Evolutionary conservation across 2,797 vertebrate genomes (phyloP), one percentile per base, ranked within the genome.

Genomic region (Hippoglossus hippoglossus): DNA sequence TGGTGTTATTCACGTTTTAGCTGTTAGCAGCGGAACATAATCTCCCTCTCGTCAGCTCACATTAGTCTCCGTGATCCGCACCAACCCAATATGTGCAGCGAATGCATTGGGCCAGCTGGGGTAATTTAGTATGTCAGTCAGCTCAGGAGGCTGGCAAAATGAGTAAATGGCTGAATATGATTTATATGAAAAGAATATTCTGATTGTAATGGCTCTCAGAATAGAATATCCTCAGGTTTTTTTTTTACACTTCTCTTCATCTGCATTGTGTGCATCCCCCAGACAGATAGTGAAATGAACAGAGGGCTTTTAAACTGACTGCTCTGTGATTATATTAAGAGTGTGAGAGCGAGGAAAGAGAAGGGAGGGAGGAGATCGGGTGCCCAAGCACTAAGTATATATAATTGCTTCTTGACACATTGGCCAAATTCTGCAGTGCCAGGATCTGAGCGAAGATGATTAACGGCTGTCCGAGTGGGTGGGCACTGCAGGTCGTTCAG

Each of bases 361-460:
- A 75, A 63, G 74, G 82, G 83, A 75, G 85, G 88, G 88, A 90
- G 89, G 84, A 84, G 91, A 91, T 91, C 63, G 85, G 86, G 84
- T 92, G 85, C 89, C 84, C 79, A 71, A 89, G 89, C 87, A 91
- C 89, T 94, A 95, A 95, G 93, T 95, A 93, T 93, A 94, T 94
- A 94, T 95, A 95, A 95, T 95, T 95, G 94, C 94, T 94, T 93
- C 94, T 94, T 94, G 92, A 94, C 94, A 95, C 93, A 92, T 96
- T 94, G 94, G 89, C 93, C 93, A 93, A 94, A 94, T 95, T 96
- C 94, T 96, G 93, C 94, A 94, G 92, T 93, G 91, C 93, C 91
- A 94, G 92, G 94, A 95, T 96, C 95, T 94, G 91, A 88, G 89
- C 84, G 90, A 93, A 92, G 93, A 94, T 95, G 93, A 96, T 96